Conservation (phyloP, 2,797 vertebrate species). For the Gymnothorax javanicus region DNA sequence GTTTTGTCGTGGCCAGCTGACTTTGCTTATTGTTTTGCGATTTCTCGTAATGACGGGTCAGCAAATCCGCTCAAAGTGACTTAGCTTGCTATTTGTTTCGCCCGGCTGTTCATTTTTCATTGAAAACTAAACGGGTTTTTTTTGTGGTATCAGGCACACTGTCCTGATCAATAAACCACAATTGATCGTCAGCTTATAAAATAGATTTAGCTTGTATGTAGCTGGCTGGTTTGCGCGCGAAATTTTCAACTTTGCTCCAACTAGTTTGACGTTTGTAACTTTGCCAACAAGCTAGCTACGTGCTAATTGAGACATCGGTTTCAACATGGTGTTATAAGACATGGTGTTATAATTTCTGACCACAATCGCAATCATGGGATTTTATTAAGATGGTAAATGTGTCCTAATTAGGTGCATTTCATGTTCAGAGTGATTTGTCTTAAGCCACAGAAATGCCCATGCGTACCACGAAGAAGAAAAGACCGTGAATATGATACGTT, state of each 20-base stretch:
- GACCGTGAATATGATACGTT: too few species aligned
- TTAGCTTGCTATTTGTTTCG: not conserved
- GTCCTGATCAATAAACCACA: not conserved
- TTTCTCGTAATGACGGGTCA: conserved; percentile 34
- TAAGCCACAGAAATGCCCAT: too few species aligned
- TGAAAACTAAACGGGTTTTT: not conserved
- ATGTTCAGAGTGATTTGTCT: too few species aligned
- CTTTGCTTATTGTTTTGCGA: not conserved
- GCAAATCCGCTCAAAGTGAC: not conserved
- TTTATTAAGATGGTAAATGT: too few species aligned
- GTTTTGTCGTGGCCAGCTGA: not conserved
- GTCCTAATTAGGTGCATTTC: too few species aligned
- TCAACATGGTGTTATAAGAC: too few species aligned
- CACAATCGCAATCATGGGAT: too few species aligned
- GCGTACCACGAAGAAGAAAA: too few species aligned
- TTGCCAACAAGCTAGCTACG: not conserved
- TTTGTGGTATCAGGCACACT: not conserved
- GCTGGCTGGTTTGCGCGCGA: not conserved
- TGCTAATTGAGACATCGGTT: too few species aligned
- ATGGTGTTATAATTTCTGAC: too few species aligned
- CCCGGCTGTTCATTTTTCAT: not conserved
- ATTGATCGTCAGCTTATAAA: not conserved
- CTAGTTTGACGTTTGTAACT: not conserved
- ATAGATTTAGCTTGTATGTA: not conserved
- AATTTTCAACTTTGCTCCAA: not conserved